These are phyloP conservation scores for Cyphomyrus discorhynchus DNA, from an alignment of 2,113 vertebrate species.

Conservation along the genomic window DNA sequence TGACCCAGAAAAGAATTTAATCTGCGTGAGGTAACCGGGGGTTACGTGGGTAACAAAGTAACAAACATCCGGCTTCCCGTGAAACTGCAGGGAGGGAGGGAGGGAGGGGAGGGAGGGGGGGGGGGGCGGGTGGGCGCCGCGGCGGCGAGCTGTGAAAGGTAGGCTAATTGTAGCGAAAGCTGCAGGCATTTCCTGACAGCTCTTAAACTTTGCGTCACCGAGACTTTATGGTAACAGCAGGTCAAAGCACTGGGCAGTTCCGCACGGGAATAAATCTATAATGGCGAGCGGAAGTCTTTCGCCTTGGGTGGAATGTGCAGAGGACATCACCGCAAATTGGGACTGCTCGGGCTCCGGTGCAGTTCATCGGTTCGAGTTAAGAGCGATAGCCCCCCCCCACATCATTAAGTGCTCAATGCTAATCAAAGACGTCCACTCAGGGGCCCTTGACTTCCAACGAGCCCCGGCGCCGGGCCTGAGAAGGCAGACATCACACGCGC, in stretches of 20 bases:
- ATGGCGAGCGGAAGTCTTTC: constrained; percentile 33
- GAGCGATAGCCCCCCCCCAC: constrained; percentile 21
- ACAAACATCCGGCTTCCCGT: not conserved
- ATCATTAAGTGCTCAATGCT: constrained; percentile 45
- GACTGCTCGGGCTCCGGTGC: constrained; percentile 32
- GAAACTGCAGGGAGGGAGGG: not conserved
- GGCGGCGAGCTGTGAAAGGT: not conserved
- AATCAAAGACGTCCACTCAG: constrained; percentile 42
- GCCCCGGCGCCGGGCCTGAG: constrained; percentile 17
- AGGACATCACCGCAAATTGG: constrained; percentile 66
- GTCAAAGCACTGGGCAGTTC: constrained; percentile 57
- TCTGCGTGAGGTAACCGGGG: not conserved
- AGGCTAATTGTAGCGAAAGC: constrained; percentile 39
- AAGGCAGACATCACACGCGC: constrained; percentile 42
- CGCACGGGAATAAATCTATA: constrained; percentile 37
- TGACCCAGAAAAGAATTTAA: not conserved
- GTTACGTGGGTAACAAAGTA: constrained; percentile 9
- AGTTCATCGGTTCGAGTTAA: constrained; percentile 49
- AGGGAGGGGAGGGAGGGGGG: not conserved
- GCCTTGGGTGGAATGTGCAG: constrained; percentile 27
- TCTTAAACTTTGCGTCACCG: constrained; percentile 40
- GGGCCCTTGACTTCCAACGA: constrained; percentile 37
- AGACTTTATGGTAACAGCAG: constrained; percentile 52
- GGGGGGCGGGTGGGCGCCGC: not conserved
- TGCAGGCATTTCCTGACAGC: constrained; percentile 46